Percentiles rank a stretch among this genome's conserved stretches.
phyloP scores from a whole-genome alignment of 2,113 vertebrate species.

The Sterna hirundo region DNA sequence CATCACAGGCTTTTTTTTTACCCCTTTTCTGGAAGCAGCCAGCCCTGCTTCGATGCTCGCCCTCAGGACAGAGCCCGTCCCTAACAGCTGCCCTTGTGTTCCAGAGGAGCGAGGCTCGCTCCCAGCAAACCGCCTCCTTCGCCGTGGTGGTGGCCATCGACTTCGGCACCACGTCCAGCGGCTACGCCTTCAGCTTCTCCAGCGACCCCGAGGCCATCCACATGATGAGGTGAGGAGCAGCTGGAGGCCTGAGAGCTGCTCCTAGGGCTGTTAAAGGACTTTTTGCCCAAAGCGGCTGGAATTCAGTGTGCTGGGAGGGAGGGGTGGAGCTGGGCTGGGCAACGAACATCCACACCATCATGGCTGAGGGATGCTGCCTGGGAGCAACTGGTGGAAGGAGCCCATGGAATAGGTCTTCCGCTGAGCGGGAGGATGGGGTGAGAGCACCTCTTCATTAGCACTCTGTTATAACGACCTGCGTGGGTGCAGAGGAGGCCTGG shows the following conservation, averaged over 20 bases:
- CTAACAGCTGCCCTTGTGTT: background rate
- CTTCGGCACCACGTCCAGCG: slow-evolving; percentile 94
- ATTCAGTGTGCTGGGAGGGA: background rate
- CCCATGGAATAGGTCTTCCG: fast-evolving
- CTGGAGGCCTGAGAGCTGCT: fast-evolving
- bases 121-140: slow-evolving; percentile 73
- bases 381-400: fast-evolving
- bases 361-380: background rate
- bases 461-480: fast-evolving
- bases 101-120: slow-evolving; percentile 80
- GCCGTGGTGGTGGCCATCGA: slow-evolving; percentile 93
- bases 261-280: fast-evolving
- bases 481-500: background rate
- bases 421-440: background rate
- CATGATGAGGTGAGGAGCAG: slow-evolving; percentile 88
- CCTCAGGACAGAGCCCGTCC: background rate
- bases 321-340: background rate
- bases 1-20: fast-evolving
- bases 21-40: background rate
- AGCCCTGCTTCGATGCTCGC: fast-evolving
- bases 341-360: fast-evolving
- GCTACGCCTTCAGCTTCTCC: slow-evolving; percentile 94
- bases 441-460: background rate
- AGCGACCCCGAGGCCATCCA: slow-evolving; percentile 92
- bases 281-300: fast-evolving